These are phyloP conservation scores for Dendronephthya gigantea DNA, from an alignment of 64 coral and sea anemone species.

Conservation along the genomic window DNA sequence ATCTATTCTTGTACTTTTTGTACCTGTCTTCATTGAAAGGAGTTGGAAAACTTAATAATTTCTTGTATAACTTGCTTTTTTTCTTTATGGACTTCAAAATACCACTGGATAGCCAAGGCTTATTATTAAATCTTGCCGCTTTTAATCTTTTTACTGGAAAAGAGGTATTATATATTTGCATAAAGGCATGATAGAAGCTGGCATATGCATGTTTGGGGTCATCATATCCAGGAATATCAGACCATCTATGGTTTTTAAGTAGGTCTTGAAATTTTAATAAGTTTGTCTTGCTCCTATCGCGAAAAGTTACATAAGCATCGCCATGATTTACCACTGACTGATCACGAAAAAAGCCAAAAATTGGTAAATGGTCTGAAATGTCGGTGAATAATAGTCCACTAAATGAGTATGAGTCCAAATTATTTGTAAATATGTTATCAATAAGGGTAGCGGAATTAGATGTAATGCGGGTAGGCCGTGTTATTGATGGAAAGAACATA, in stretches of 20 bases:
- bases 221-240: background rate
- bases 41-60: background rate
- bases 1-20: background rate
- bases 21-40: background rate
- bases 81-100: background rate
- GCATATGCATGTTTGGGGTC: background rate
- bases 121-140: background rate
- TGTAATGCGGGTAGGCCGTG: background rate
- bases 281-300: background rate
- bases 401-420: background rate
- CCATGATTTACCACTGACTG: background rate
- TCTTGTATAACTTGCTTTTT: background rate
- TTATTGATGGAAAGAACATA: background rate
- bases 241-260: background rate
- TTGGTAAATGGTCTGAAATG: too few species aligned
- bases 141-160: background rate
- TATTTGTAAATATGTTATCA: slow-evolving; percentile 7
- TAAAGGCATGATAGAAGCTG: background rate
- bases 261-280: background rate
- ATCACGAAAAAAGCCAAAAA: background rate
- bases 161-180: background rate
- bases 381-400: background rate
- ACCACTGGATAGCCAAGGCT: background rate
- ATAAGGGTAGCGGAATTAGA: background rate
- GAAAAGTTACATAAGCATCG: background rate